Percentiles rank a stretch among this genome's conserved stretches.
Conservation (phyloP, 2,888 invertebrate genomes). For the Cryptosula pallasiana region DNA sequence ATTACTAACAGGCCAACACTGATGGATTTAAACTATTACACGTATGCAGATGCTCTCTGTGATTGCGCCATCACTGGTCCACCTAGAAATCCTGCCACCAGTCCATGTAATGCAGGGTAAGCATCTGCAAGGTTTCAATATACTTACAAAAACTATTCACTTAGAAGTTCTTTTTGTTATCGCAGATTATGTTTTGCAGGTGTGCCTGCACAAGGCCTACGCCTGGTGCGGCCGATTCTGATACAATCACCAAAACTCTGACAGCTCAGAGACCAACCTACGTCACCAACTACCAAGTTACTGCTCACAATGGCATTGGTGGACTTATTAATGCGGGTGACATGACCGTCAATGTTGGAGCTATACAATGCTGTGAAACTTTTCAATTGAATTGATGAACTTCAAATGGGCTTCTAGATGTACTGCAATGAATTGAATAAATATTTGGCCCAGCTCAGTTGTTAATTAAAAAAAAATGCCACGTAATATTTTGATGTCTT, state of each 20-base stretch:
- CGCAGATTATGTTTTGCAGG: too few relatives aligned
- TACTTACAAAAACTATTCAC: too few relatives aligned
- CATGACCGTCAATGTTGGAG: not conserved
- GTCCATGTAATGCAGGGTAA: not conserved
- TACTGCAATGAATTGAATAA: too few relatives aligned
- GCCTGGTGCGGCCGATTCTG: not conserved
- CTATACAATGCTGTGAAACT: conserved; percentile 7
- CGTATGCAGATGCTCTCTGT: not conserved
- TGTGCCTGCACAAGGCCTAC: not conserved
- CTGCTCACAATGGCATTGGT: not conserved
- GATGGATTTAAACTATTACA: not conserved
- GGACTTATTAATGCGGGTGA: not conserved
- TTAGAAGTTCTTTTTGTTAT: too few relatives aligned
- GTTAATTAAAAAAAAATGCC: too few relatives aligned
- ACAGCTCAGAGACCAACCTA: not conserved
- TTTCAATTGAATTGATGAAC: too few relatives aligned
- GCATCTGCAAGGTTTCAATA: too few relatives aligned
- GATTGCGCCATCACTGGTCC: not conserved
- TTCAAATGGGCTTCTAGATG: too few relatives aligned
- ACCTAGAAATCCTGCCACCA: not conserved
- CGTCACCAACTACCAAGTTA: conserved; percentile 9
- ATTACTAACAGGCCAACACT: not conserved
- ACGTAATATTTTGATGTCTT: too few relatives aligned
- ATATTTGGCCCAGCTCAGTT: too few relatives aligned
- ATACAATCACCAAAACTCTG: conserved; percentile 13